phyloP scores from a whole-genome alignment of 2,797 vertebrate species.

The Mus minutoides region DNA sequence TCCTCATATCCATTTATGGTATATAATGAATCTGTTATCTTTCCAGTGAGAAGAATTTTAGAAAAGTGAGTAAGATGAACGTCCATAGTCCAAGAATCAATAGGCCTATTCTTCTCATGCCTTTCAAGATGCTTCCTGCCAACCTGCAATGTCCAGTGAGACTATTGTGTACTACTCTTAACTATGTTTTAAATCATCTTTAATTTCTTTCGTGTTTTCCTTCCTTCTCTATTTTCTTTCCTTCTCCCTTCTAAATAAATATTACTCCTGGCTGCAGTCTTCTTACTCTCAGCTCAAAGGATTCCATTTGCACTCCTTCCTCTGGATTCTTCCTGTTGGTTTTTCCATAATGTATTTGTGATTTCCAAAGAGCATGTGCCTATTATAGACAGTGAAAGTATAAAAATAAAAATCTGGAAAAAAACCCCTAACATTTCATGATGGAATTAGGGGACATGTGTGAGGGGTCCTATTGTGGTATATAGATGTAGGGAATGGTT shows the following conservation, averaged over 20 bases:
- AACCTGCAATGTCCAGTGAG: not conserved
- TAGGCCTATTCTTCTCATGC: not conserved
- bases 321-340: not conserved
- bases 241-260: not conserved
- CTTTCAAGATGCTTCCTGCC: not conserved
- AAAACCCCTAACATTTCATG: not conserved
- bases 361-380: not conserved
- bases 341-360: not conserved
- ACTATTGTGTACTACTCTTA: not conserved
- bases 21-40: not conserved
- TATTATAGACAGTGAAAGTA: slow-evolving; percentile 5
- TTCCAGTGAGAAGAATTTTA: slow-evolving; percentile 12
- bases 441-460: not conserved
- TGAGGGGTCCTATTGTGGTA: not conserved
- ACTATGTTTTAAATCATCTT: not conserved
- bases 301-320: not conserved
- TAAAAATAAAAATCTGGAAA: not conserved
- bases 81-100: not conserved
- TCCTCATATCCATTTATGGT: not conserved
- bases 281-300: not conserved
- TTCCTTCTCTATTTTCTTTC: no score
- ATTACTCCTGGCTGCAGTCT: not conserved
- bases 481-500: no score
- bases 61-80: not conserved
- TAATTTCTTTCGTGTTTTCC: not conserved